Conservation (phyloP, 2,888 invertebrate genomes). For the Cheilosia grossa region DNA sequence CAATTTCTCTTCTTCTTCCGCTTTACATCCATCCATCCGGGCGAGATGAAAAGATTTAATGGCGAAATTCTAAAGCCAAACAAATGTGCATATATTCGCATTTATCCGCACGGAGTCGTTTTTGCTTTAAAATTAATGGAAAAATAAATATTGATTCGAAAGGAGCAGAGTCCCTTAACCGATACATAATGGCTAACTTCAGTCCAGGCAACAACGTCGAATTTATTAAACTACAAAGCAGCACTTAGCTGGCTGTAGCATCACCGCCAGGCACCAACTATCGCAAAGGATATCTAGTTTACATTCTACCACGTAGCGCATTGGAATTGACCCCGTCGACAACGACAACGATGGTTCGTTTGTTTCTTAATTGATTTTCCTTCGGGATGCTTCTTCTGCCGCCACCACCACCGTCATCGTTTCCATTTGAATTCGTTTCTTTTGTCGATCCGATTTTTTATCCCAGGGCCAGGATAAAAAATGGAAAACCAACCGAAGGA, state of each 20-base stretch:
- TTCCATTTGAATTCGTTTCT: constrained; percentile 65
- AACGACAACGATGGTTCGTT: constrained; percentile 61
- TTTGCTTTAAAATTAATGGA: constrained; percentile 69
- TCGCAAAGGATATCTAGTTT: constrained; percentile 47
- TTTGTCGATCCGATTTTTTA: constrained; percentile 26
- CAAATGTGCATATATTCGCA: constrained; percentile 68
- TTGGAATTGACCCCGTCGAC: constrained; percentile 21
- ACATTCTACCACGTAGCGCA: constrained; percentile 1
- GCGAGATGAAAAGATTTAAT: constrained; percentile 65
- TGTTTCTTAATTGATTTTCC: constrained; percentile 75
- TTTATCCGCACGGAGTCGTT: constrained; percentile 51
- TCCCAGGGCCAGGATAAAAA: constrained; percentile 55
- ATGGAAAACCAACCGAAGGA: constrained; percentile 64
- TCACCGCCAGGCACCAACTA: constrained; percentile 57
- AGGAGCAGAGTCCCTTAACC: constrained; percentile 40
- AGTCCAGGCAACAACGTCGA: constrained; percentile 33
- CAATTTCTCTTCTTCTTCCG: constrained; percentile 33
- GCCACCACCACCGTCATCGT: constrained; percentile 47
- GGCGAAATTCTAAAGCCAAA: constrained; percentile 67
- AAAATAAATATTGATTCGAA: constrained; percentile 66
- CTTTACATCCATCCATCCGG: constrained; percentile 22
- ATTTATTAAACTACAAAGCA: constrained; percentile 66
- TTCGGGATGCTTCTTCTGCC: constrained; percentile 47
- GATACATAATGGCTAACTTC: constrained; percentile 54
- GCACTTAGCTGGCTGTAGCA: constrained; percentile 40